Evolutionary conservation across 2,797 vertebrate species (phyloP), one percentile per base, ranked within the genome.

Genomic region (Loriculus beryllinus): DNA sequence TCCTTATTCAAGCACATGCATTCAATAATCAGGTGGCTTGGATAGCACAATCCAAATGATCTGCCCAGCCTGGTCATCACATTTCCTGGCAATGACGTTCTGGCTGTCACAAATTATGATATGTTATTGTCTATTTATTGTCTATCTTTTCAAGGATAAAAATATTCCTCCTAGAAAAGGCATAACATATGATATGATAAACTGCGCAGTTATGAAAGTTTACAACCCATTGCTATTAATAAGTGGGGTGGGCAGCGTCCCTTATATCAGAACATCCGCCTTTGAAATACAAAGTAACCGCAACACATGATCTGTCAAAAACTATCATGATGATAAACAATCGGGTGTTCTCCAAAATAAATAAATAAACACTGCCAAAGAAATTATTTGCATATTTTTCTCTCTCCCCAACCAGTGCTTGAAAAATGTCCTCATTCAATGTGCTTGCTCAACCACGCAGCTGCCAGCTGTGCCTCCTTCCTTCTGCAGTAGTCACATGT

Each of bases 401-500:
- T 92, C 94, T 90, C 87, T 96, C 91, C 92, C 92, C 91, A 95
- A 96, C 91, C 96, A 96, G 89, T 89, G 87, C 92, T 97, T 96
- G 95, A 96, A 97, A 96, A 97, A 97, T 96, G 92, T 96, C 83
- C 95, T 95, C 92, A 91, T 94, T 96, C 96, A 96, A 47, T 89
- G 94, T 96, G 96, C 92, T 96, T 96, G 96, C 94, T 97, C 96
- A 97, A 95, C 96, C 96, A 97, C 93, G 37, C 92, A 96, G 93
- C 92, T 94, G 94, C 96, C 96, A 97, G 96, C 96, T 97, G 96
- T 96, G 94, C 94, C 86, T 95, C 29, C 85, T 95, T 95, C 91
- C 95, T 93, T 91, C 82, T 67, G 89, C 64, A 45, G 75, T 13
- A 93, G 91, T 93, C 88, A 85, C 91, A 88, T 69, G 89, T 82